phyloP scores from a whole-genome alignment of 2,113 vertebrate genomes.

The Loxodonta africana region DNA sequence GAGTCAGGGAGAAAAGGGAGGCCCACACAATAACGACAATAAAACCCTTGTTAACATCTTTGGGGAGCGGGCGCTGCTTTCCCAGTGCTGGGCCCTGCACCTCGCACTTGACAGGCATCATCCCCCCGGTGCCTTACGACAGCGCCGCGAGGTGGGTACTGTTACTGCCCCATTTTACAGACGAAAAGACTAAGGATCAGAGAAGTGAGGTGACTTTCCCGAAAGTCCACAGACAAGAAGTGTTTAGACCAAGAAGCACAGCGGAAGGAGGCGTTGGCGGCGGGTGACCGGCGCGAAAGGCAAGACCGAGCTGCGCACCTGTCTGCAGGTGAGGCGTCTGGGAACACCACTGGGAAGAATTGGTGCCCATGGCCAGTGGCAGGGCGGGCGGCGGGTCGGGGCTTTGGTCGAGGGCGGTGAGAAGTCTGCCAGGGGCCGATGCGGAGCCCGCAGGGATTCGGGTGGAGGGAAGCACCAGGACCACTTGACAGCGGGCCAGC shows the following conservation, averaged over 20 bases:
- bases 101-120: neutral
- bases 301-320: neutral
- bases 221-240: neutral
- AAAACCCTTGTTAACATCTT: neutral
- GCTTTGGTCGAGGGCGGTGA: neutral
- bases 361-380: neutral
- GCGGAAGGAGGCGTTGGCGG: neutral
- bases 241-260: neutral
- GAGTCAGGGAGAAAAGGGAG: constrained; percentile 7
- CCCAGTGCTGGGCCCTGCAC: neutral
- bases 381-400: neutral
- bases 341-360: neutral
- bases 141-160: neutral
- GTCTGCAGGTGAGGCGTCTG: constrained; percentile 38
- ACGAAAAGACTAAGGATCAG: neutral
- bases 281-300: neutral
- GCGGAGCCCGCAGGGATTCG: neutral
- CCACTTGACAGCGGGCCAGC: rapidly evolving
- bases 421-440: neutral
- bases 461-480: neutral
- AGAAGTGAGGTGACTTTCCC: neutral
- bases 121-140: neutral
- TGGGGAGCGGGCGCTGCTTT: neutral
- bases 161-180: constrained; percentile 15
- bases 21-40: neutral